Percentiles rank a stretch among this genome's conserved stretches.
Conservation (phyloP, 2,888 invertebrate species). For the Clostera curtula region DNA sequence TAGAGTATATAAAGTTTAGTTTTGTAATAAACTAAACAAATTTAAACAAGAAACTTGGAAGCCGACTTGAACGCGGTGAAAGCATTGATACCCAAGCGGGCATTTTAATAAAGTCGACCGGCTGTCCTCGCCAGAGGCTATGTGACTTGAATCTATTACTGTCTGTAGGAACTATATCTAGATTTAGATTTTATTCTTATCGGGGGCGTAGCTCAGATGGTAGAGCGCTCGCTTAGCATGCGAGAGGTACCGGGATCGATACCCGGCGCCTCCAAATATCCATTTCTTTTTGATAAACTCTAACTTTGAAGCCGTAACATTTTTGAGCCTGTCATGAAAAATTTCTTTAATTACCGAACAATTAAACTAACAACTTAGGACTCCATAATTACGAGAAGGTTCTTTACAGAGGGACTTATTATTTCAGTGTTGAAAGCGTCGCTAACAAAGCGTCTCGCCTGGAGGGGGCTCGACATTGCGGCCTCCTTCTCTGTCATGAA, state of each 20-base stretch:
- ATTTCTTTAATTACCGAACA: too few species aligned
- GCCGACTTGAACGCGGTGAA: conserved; percentile 11
- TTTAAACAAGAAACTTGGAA: conserved; percentile 7
- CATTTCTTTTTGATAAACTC: too few species aligned
- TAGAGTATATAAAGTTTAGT: too few species aligned
- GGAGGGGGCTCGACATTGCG: conserved; percentile 22
- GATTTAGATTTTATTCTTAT: conserved; percentile 45
- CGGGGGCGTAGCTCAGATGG: conserved; percentile 75
- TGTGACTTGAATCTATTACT: conserved; percentile 26
- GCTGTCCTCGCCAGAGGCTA: conserved; percentile 30
- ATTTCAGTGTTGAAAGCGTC: conserved; percentile 27
- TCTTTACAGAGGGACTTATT: conserved; percentile 8
- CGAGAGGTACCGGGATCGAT: conserved; percentile 76
- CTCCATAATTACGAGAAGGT: background rate
- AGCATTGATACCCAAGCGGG: conserved; percentile 14
- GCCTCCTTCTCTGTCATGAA: conserved; percentile 27
- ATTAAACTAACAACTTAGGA: too few species aligned
- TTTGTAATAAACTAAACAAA: too few species aligned
- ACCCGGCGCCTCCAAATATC: conserved; percentile 75
- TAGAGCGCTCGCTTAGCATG: conserved; percentile 77
- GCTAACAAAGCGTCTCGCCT: conserved; percentile 38
- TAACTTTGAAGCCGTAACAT: too few species aligned
- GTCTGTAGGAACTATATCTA: conserved; percentile 11
- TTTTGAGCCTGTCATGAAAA: too few species aligned
- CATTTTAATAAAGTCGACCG: conserved; percentile 30